Base-by-base conservation (phyloP, 2,888 invertebrate species). In the Drosophila helvetica region DNA sequence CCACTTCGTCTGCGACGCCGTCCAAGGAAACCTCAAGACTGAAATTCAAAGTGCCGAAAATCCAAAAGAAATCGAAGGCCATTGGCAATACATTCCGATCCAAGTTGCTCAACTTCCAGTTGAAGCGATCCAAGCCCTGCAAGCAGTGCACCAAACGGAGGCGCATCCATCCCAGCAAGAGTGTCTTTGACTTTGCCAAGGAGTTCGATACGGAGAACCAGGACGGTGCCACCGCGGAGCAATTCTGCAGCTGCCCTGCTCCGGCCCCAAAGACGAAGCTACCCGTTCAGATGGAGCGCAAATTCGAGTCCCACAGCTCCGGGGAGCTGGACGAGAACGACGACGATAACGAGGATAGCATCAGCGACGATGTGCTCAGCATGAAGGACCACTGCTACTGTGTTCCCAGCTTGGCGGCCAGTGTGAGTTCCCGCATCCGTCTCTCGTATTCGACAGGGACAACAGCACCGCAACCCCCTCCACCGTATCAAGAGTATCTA, bases 371-470 rank as follows among this genome's bases (percentile, higher is more conserved):
- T 77, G 79, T 88, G 57, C 84, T 91, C 50, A 90, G 89, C 62
- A 86, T 90, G 45, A 91, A 90, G 84, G 91, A 92, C 69, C 92
- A 92, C 77, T 91, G 89, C 79, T 91, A 91, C 79, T 89, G 90
- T 73, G 90, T 91, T 71, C 90, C 90, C 71, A 91, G 88, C 78
- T 80, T 91, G 86, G 90, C 91, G 79, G 89, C 86, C 84, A 92
- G 89, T 88, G 91, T 91, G 91, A 91, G 91, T 91, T 90, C 74
- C 59, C 47, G 54, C 75, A 62, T 59, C 63, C 52, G 79, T 30
- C 30, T 30, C 30, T 30, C 75, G 80, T 19, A 33, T 30, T 65
- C 57, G 63, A 72, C 58, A 52, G 53, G 48, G 52, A 53, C 33
- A 73, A 45, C 54, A 45, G 62, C 61, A 58, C n/a, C n/a, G n/a